Percentiles rank a stretch among this genome's conserved stretches.
Conservation (phyloP, 1,140 invertebrate genomes). For the Wiebesia pumilae region DNA sequence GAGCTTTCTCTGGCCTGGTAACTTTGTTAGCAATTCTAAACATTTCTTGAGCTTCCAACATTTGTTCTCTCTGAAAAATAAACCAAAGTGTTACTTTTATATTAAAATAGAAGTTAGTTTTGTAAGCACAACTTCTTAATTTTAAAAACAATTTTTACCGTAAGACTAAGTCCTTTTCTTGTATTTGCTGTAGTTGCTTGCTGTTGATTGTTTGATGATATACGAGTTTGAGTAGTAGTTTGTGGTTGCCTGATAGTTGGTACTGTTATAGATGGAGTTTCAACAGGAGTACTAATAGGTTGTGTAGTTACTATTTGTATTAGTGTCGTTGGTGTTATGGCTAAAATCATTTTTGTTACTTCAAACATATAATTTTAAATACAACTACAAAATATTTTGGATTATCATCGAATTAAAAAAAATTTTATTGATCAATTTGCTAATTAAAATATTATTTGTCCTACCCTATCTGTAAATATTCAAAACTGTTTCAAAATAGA, state of each 20-base stretch:
- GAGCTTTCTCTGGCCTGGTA: constrained; percentile 95
- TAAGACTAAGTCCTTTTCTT: constrained; percentile 85
- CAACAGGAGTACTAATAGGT: constrained; percentile 65
- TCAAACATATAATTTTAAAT: background rate
- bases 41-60: constrained; percentile 98
- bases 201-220: constrained; percentile 74
- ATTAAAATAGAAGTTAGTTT: too few relatives aligned
- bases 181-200: constrained; percentile 76
- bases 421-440: too few relatives aligned
- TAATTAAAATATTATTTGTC: too few relatives aligned
- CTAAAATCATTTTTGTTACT: constrained; percentile 39
- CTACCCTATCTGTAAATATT: too few relatives aligned
- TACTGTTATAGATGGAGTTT: constrained; percentile 66
- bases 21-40: constrained; percentile 96
- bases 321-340: constrained; percentile 64
- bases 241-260: constrained; percentile 74
- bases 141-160: constrained; percentile 76
- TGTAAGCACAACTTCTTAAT: constrained; percentile 3
- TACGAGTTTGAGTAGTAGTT: constrained; percentile 77
- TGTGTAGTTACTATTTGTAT: constrained; percentile 63
- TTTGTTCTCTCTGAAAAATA: constrained; percentile 89
- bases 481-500: too few relatives aligned
- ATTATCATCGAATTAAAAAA: too few relatives aligned
- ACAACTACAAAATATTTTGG: background rate
- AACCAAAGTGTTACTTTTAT: too few relatives aligned